Base-by-base conservation (phyloP, 2,888 invertebrate species). In the Baccha elongata region DNA sequence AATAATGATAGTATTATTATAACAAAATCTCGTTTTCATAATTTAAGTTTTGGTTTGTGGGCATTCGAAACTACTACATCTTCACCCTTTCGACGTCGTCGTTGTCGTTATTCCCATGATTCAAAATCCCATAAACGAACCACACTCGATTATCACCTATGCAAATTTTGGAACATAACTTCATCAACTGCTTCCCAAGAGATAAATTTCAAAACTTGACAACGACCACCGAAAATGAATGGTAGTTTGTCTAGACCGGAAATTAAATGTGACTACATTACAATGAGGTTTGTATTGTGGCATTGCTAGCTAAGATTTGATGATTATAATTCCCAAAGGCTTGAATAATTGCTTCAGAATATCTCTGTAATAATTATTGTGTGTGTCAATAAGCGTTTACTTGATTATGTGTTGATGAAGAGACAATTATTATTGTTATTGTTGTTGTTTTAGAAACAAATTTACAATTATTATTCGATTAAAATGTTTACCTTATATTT, bases 201-300 rank as follows among this genome's bases (percentile, higher is more conserved):
- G 40, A 74, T 74, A 74, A 67, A 74, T 74, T 74, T 55, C 44
- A 21, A 74, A 67, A 67, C 29, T 29, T 74, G 74, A 74, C 67
- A 74, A 40, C 48, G 48, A 50, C 50, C 67, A 74, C 26, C 67
- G 50, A 58, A 58, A 62, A 60, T 53, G 44, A 62, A 69, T 62
- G 29, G 60, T 13, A 62, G 17, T 46, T n/a, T 53, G 75, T 75
- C 75, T 75, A 75, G 75, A 75, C 75, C 75, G 75, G 75, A 75
- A 75, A 75, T 75, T 75, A 75, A 75, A 62, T 75, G 53, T 40
- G 68, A 75, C 68, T 60, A 75, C 60, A 62, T 75, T 75, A 75
- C 50, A 62, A 44, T 53, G 17, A 19, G 17, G 46, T 42, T 73
- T 65, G 13, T 44, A 35, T 21, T 68, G 52, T 53, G 52, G 42